phyloP scores from a whole-genome alignment of 2,113 vertebrate genomes.

The Otus sunia region DNA sequence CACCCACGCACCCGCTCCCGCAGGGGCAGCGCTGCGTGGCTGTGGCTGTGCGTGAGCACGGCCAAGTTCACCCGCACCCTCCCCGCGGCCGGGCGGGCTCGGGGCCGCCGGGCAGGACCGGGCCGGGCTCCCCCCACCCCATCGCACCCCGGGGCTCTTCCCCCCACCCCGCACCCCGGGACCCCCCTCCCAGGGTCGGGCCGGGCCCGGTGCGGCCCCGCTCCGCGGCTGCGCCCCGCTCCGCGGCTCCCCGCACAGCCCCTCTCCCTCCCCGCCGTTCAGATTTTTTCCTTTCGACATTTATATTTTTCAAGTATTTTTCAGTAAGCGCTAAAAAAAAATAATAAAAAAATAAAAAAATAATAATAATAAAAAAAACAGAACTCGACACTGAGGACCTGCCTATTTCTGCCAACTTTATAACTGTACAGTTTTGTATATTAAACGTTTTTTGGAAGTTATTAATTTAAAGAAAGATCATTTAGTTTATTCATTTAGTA shows the following conservation, averaged over 20 bases:
- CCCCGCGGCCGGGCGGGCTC: not conserved
- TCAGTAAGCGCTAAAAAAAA: constrained; percentile 21
- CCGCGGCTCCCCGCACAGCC: not conserved
- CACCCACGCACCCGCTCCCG: not conserved
- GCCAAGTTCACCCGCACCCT: not conserved
- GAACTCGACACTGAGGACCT: constrained; percentile 70
- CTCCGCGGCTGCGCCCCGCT: not conserved
- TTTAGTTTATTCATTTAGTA: constrained; percentile 98
- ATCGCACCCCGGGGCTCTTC: not conserved
- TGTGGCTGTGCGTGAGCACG: not conserved
- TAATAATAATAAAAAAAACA: not conserved
- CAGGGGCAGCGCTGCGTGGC: not conserved
- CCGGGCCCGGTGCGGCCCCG: not conserved
- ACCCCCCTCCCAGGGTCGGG: not conserved
- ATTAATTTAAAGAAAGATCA: constrained; percentile 97
- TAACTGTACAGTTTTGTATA: constrained; percentile 99
- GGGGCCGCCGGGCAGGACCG: not conserved
- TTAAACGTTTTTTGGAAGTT: constrained; percentile 90
- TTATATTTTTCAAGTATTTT: constrained; percentile 49
- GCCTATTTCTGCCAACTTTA: constrained; percentile 92
- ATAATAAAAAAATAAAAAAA: not conserved
- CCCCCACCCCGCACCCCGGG: not conserved
- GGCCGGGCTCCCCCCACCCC: not conserved
- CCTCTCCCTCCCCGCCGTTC: not conserved
- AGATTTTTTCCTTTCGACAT: constrained; percentile 32